Evolutionary conservation across 2,113 vertebrate species (phyloP).

Genomic region (Scytalopus superciliaris): DNA sequence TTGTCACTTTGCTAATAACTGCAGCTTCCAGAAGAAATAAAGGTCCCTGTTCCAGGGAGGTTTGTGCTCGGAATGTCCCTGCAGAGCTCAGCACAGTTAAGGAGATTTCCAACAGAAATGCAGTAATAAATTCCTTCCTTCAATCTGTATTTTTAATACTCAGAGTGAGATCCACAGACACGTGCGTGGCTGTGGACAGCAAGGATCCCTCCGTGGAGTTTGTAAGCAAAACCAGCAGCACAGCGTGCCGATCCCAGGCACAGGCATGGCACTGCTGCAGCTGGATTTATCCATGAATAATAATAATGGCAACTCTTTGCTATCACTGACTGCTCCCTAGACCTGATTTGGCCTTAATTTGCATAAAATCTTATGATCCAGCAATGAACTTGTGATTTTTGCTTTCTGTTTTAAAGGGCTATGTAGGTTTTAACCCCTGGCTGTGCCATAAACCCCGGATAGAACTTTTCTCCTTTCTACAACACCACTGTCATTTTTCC

Average conservation of each 20-base stretch:
- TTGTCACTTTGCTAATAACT: neutral
- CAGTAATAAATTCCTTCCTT: neutral
- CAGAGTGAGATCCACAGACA: accelerated
- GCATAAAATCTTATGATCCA: neutral
- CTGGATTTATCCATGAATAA: neutral
- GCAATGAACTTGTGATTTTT: accelerated
- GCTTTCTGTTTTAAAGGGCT: neutral
- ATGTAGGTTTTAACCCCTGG: neutral
- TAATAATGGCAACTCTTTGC: accelerated
- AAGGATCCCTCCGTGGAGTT: accelerated
- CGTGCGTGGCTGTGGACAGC: accelerated
- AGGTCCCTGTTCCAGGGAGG: neutral
- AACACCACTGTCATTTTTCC: accelerated
- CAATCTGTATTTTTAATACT: accelerated
- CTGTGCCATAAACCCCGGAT: accelerated
- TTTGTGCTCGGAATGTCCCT: neutral
- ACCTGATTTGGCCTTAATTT: neutral
- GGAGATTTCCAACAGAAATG: neutral
- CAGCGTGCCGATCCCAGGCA: accelerated
- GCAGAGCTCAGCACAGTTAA: neutral
- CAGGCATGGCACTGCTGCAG: neutral
- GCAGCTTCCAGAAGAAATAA: neutral
- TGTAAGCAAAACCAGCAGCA: neutral
- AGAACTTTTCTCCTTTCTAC: neutral
- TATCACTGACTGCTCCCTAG: neutral